Conservation (phyloP, 2,113 vertebrate genomes). For the Notechis scutatus region DNA sequence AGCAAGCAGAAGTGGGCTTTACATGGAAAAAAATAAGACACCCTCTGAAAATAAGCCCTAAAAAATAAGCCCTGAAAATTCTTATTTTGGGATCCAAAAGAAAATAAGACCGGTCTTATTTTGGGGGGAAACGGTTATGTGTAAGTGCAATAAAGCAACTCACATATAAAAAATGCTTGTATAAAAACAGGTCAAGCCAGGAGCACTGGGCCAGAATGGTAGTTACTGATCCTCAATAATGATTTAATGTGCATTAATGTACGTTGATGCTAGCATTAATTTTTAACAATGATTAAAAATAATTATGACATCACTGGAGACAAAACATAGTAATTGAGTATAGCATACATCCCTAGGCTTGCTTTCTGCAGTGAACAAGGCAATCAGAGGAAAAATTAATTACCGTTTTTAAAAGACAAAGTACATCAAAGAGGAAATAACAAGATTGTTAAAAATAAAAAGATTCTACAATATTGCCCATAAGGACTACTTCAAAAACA, state of each 20-base stretch:
- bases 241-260: background rate
- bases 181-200: background rate
- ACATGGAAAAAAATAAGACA: too few relatives aligned
- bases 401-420: background rate
- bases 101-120: too few relatives aligned
- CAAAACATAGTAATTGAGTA: background rate
- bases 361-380: background rate
- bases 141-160: background rate
- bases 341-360: background rate
- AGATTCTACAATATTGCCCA: background rate
- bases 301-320: background rate
- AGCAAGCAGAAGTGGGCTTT: too few relatives aligned
- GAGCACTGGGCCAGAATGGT: background rate
- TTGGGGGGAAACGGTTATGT: background rate
- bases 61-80: too few relatives aligned
- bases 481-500: constrained; percentile 21
- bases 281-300: background rate
- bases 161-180: background rate
- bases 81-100: too few relatives aligned
- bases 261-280: background rate
- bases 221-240: background rate
- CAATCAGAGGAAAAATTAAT: background rate
- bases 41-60: too few relatives aligned
- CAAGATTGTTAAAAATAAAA: background rate
- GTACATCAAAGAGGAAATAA: background rate